Percentiles rank a stretch among this genome's conserved stretches.
phyloP scores from a whole-genome alignment of 2,797 vertebrate genomes.

The Acrossocheilus wenchowensis region DNA sequence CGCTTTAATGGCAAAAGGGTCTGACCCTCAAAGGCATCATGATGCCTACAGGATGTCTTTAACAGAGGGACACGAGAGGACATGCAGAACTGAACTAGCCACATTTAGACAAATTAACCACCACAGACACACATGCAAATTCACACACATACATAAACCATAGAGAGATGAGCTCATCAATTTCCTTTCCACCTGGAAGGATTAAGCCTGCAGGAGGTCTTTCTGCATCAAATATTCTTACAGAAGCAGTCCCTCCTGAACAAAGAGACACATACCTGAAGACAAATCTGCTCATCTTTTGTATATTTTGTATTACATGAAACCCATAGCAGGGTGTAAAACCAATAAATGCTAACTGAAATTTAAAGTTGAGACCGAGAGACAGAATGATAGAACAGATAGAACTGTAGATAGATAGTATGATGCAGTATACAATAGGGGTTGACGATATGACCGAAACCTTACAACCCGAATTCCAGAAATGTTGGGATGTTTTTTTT shows the following conservation, averaged over 20 bases:
- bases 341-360: background rate
- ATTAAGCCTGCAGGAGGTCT: constrained; percentile 1
- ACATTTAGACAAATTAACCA: constrained; percentile 4
- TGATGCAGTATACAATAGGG: no score
- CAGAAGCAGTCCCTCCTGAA: background rate
- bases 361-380: background rate
- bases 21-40: background rate
- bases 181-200: constrained; percentile 7
- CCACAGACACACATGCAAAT: constrained; percentile 7
- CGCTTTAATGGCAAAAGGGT: constrained; percentile 16
- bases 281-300: background rate
- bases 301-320: no score
- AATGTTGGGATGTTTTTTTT: no score
- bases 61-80: background rate
- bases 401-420: no score
- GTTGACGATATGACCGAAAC: no score
- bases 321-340: background rate
- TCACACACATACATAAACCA: constrained; percentile 7
- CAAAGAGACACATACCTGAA: background rate
- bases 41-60: background rate
- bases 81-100: constrained; percentile 1
- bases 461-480: no score
- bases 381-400: background rate
- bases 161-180: background rate
- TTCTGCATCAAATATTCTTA: constrained; percentile 8